Evolutionary conservation across 2,113 vertebrate species (phyloP), one percentile per base, ranked within the genome.

Genomic region (Elephantulus edwardii): DNA sequence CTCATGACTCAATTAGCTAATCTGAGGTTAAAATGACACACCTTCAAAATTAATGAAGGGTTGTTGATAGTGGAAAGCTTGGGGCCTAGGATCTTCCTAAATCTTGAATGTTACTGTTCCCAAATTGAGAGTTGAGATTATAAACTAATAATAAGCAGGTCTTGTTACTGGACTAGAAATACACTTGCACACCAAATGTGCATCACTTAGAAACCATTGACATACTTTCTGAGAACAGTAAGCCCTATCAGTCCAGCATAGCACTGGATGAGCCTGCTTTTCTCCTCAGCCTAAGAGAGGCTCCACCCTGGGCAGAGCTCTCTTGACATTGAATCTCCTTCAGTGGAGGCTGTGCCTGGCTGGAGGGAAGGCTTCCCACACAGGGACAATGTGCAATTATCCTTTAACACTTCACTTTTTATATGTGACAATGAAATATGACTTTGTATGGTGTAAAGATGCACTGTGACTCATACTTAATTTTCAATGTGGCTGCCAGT

Each of bases 181-280:
- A 3, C 58, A 26, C 74, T 66, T 81, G 46, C 58, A 7, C 19
- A 54, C 38, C 9, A 70, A 33, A 35, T 64, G 5, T 20, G 28
- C n/a, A 30, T 82, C 48, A 35, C 86, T 74, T 20, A 10, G 71
- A 72, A 92, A n/a, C 56, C 50, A 48, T 26, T 19, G 5, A 44
- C 24, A 9, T 48, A 40, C 30, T 81, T 62, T 26, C 38, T 20
- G 68, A 54, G 56, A 89, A 78, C 50, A 64, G 54, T 70, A 74
- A 88, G 62, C 13, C 83, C 44, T 8, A 52, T 44, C 33, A 60
- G 26, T 7, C 56, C 56, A 17, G 19, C 33, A 28, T 0, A 16
- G 1, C 71, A 74, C 83, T 70, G 16, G 80, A 26, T 6, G 6
- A 93, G 75, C 88, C 86, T 56, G 72, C 50, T 95, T 77, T 87